These are phyloP conservation scores for Lasioglossum zephyrum DNA, from an alignment of 2,888 invertebrate genomes.

Conservation along the genomic window DNA sequence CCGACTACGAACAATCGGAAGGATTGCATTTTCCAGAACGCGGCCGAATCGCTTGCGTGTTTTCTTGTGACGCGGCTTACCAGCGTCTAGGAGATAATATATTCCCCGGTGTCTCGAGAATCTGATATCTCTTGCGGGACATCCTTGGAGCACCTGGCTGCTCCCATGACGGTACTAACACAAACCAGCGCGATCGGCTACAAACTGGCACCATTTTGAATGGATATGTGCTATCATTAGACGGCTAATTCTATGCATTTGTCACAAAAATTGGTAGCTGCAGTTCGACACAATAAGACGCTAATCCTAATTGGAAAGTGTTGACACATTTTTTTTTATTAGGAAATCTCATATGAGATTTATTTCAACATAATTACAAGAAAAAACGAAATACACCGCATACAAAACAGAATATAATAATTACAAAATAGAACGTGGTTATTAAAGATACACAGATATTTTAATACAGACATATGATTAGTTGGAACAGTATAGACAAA, in stretches of 20 bases:
- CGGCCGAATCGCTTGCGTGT: conserved; percentile 64
- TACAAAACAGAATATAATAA: too few relatives aligned
- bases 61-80: conserved; percentile 60
- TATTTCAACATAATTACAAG: too few relatives aligned
- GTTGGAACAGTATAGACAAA: too few relatives aligned
- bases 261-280: neutral
- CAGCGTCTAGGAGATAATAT: conserved; percentile 65
- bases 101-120: conserved; percentile 55
- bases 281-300: too few relatives aligned
- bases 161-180: conserved; percentile 71
- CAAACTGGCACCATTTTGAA: conserved; percentile 50
- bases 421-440: too few relatives aligned
- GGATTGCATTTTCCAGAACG: conserved; percentile 48
- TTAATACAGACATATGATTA: too few relatives aligned
- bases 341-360: too few relatives aligned
- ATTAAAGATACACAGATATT: too few relatives aligned
- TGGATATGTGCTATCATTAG: neutral
- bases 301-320: too few relatives aligned
- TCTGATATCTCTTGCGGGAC: conserved; percentile 70
- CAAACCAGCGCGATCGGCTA: conserved; percentile 57
- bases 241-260: neutral
- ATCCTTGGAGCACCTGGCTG: conserved; percentile 67
- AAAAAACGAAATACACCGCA: too few relatives aligned
- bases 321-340: too few relatives aligned
- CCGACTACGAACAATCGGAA: conserved; percentile 31